phyloP scores from a whole-genome alignment of 2,888 invertebrate species.

The Sinodicranocentrus sp. region DNA sequence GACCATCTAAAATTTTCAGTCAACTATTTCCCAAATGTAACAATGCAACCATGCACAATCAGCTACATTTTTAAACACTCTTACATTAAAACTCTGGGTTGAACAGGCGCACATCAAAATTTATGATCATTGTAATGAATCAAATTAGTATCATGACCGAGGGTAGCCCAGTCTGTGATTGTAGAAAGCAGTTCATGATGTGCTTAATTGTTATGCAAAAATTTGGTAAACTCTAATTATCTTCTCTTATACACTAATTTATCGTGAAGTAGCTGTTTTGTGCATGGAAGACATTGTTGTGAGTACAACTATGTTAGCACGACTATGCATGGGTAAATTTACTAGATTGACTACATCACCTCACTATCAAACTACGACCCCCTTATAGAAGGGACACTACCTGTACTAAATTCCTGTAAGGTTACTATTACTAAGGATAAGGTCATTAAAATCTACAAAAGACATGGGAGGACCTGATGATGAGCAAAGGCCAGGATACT shows the following conservation, averaged over 20 bases:
- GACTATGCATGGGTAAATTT: not conserved
- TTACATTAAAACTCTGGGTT: no score
- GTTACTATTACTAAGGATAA: slow-evolving; percentile 29
- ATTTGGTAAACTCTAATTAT: not conserved
- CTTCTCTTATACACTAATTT: not conserved
- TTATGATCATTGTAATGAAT: not conserved
- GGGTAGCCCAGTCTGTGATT: not conserved
- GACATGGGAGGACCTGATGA: slow-evolving; percentile 72
- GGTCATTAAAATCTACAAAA: slow-evolving; percentile 59
- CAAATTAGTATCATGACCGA: not conserved
- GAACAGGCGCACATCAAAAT: not conserved
- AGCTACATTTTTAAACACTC: not conserved
- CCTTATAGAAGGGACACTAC: not conserved
- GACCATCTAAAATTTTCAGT: no score
- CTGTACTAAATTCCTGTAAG: slow-evolving; percentile 8
- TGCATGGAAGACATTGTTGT: not conserved
- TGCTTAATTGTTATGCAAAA: not conserved
- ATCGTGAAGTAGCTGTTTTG: not conserved
- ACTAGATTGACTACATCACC: slow-evolving; percentile 7
- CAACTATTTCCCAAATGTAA: no score
- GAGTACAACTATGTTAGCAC: slow-evolving; percentile 1
- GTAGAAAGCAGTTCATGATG: not conserved
- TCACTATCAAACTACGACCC: not conserved
- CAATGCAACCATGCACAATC: not conserved
- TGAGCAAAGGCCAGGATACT: slow-evolving; percentile 77